Evolutionary conservation across 2,888 invertebrate genomes (phyloP), one percentile per base, ranked within the genome.

Genomic region (Ennomos quercinarius): DNA sequence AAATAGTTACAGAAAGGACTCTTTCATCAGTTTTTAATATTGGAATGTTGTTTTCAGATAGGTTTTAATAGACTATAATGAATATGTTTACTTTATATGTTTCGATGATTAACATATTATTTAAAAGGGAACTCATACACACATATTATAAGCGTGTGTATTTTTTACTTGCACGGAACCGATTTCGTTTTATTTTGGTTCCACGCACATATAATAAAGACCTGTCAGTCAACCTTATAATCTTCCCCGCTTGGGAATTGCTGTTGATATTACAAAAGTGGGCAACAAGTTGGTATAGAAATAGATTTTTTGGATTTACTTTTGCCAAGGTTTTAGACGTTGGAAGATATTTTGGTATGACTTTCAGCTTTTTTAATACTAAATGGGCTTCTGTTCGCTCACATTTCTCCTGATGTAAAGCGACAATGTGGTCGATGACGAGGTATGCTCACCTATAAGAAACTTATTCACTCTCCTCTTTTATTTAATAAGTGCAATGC

Each of bases 21-120:
- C 68, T 71, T 64, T 45, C 58, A 60, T 67, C 64, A 62, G 65
- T 63, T 68, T 65, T 69, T 57, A 54, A 68, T 67, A 64, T 61
- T 70, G 61, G 64, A 69, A 71, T 60, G 59, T 59, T 50, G 64
- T 61, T 63, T 42, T 47, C 42, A 57, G 38, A 35, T 48, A 38
- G 27, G 60, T 60, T 12, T 65, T 53, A 54, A 64, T n/a, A n/a
- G n/a, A n/a, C n/a, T n/a, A 63, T 45, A 50, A 52, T 27, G 51
- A 64, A 63, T 69, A 63, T 65, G 61, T 56, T 67, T 68, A 43
- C 17, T 27, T 6, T 6, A 0, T 27, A 27, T 27, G 17, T 17
- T 1, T 17, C 5, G 27, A 27, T 5, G 27, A 27, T 1, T 17
- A 17, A 17, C 1, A 17, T 17, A 17, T 17, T 4, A 6, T 27